Percentiles rank a stretch among this genome's conserved stretches.
Conservation (phyloP, 2,797 vertebrate genomes). For the Lagocephalus sceleratus region DNA sequence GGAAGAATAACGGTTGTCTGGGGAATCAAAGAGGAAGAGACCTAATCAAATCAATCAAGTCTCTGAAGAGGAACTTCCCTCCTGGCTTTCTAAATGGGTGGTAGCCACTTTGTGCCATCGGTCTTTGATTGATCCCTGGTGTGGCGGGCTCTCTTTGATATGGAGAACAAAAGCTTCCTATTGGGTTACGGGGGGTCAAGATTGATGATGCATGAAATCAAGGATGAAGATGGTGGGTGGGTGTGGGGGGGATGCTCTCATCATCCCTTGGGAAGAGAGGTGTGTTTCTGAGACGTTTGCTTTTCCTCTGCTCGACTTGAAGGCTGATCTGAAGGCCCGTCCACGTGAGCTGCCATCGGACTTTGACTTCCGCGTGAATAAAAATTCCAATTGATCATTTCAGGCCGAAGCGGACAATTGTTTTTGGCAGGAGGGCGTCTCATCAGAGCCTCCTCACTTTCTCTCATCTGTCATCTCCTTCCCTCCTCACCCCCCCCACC, state of each 20-base stretch:
- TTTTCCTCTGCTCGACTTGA: conserved; percentile 14
- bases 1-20: conserved; percentile 4
- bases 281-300: conserved; percentile 12
- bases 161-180: conserved; percentile 57
- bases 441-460: conserved; percentile 30
- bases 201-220: conserved; percentile 61
- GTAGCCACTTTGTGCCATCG: conserved; percentile 42
- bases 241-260: conserved; percentile 20
- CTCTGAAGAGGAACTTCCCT: conserved; percentile 27
- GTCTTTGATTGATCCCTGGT: conserved; percentile 55
- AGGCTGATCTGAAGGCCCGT: conserved; percentile 8
- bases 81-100: conserved; percentile 22
- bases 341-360: too few relatives aligned
- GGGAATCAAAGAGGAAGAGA: conserved; percentile 30
- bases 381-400: conserved; percentile 17
- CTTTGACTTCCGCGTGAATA: not conserved
- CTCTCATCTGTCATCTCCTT: conserved; percentile 39
- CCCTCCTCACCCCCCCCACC: conserved; percentile 22
- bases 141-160: conserved; percentile 55
- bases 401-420: conserved; percentile 24
- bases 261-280: conserved; percentile 24
- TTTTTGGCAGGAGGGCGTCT: conserved; percentile 21
- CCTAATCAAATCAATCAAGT: conserved; percentile 43
- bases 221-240: conserved; percentile 27
- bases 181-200: conserved; percentile 61